Evolutionary conservation across 1,140 invertebrate genomes (phyloP).

Genomic region (Drosophila saltans): DNA sequence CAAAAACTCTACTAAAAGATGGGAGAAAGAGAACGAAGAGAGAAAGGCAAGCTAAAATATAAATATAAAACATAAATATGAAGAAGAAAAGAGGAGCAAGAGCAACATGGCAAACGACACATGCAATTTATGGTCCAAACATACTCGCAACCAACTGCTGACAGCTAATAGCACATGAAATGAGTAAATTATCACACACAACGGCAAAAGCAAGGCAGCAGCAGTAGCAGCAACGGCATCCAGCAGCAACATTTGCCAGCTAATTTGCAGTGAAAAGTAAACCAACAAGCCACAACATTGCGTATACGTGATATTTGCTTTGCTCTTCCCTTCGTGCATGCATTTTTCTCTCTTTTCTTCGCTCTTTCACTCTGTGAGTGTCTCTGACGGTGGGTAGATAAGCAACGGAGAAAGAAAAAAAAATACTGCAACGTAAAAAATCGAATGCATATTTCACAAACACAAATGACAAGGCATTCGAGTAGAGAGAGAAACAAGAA

Average conservation of each 20-base stretch:
- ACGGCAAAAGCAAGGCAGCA: conserved; percentile 14
- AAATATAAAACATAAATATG: conserved; percentile 62
- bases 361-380: neutral
- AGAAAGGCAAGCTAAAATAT: conserved; percentile 24
- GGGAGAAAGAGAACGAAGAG: conserved; percentile 62
- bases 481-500: neutral
- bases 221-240: neutral
- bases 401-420: conserved; percentile 49
- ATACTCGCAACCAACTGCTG: conserved; percentile 28
- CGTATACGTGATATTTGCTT: conserved; percentile 77
- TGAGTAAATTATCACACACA: conserved; percentile 76
- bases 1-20: conserved; percentile 44
- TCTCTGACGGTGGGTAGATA: conserved; percentile 64
- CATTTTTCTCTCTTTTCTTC: conserved; percentile 16
- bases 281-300: conserved; percentile 76
- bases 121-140: conserved; percentile 36
- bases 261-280: conserved; percentile 75
- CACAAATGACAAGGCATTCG: conserved; percentile 59
- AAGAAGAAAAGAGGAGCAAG: conserved; percentile 20
- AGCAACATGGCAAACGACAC: conserved; percentile 41
- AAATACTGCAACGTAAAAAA: conserved; percentile 67
- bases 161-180: conserved; percentile 78
- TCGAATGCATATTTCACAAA: conserved; percentile 78
- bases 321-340: conserved; percentile 26
- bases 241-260: conserved; percentile 34